A percentile compares a stretch with the other conserved stretches of the same genome.
Evolutionary conservation across 2,797 vertebrate genomes (phyloP).

Genomic region (Fistularia commersonii): DNA sequence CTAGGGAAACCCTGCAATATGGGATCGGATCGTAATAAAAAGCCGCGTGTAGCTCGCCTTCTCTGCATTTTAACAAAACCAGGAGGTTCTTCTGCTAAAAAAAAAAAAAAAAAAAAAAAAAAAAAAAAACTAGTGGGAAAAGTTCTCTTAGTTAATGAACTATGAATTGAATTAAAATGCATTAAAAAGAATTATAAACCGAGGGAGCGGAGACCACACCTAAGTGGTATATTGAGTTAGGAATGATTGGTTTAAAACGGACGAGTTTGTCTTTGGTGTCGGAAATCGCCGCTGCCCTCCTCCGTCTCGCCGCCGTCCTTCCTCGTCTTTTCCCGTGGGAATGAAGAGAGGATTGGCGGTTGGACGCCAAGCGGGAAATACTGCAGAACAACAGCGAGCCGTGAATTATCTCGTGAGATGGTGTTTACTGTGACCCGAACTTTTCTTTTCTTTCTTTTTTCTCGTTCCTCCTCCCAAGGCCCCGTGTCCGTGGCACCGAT

Average conservation of each 20-base stretch:
- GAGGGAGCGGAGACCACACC: constrained; percentile 72
- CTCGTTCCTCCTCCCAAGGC: no score
- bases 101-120: neutral
- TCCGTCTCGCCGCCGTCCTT: constrained; percentile 69
- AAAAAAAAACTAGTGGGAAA: neutral
- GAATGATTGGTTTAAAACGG: constrained; percentile 74
- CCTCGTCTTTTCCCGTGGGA: constrained; percentile 69
- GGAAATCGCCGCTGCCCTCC: constrained; percentile 50
- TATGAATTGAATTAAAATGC: neutral
- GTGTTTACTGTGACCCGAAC: constrained; percentile 46
- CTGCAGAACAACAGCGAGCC: constrained; percentile 26
- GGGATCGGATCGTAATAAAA: neutral
- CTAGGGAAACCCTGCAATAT: neutral
- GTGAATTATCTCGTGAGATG: constrained; percentile 28
- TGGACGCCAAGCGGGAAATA: constrained; percentile 51
- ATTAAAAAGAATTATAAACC: constrained; percentile 31
- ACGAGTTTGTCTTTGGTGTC: constrained; percentile 74
- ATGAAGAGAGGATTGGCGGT: constrained; percentile 48
- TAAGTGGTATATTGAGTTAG: constrained; percentile 74
- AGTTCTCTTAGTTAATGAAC: neutral
- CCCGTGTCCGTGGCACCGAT: constrained; percentile 27
- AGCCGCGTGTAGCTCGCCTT: no score
- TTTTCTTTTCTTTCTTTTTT: no score
- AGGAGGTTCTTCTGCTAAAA: no score
- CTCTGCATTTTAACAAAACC: no score